phyloP scores from a whole-genome alignment of 2,113 vertebrate species.

The Cyprinodon tularosa region DNA sequence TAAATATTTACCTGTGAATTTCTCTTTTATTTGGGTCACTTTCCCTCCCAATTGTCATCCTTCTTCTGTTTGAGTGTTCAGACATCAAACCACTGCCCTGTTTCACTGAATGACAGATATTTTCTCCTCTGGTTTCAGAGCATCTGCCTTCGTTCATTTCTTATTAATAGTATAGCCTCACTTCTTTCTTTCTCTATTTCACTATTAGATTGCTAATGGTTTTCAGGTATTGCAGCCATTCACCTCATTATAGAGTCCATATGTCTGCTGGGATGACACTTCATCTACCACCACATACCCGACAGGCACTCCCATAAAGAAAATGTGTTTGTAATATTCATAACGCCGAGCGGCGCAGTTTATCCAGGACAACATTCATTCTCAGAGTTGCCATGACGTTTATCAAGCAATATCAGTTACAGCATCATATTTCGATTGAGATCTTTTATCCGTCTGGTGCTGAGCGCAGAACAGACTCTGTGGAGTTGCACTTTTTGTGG shows the following conservation, averaged over 20 bases:
- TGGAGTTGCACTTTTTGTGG: neutral
- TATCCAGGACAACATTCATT: neutral
- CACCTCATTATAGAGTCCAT: neutral
- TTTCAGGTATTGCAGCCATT: neutral
- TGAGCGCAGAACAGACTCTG: neutral
- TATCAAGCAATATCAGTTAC: too few relatives aligned
- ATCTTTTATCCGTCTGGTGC: neutral
- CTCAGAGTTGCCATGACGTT: neutral
- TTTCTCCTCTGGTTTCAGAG: neutral
- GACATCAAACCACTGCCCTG: too few relatives aligned
- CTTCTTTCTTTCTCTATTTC: neutral
- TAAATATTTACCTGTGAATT: neutral
- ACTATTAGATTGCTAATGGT: neutral
- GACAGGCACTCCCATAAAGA: neutral
- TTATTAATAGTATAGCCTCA: neutral
- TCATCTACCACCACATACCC: neutral
- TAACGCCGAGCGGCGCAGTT: neutral
- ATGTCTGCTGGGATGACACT: neutral
- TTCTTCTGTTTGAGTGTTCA: neutral
- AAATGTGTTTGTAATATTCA: neutral
- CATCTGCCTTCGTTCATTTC: neutral
- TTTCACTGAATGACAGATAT: neutral
- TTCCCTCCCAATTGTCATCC: neutral
- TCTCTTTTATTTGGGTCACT: neutral
- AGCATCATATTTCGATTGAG: neutral